These are phyloP conservation scores for Prunella strophiata DNA, from an alignment of 2,797 vertebrate genomes.

Conservation along the genomic window DNA sequence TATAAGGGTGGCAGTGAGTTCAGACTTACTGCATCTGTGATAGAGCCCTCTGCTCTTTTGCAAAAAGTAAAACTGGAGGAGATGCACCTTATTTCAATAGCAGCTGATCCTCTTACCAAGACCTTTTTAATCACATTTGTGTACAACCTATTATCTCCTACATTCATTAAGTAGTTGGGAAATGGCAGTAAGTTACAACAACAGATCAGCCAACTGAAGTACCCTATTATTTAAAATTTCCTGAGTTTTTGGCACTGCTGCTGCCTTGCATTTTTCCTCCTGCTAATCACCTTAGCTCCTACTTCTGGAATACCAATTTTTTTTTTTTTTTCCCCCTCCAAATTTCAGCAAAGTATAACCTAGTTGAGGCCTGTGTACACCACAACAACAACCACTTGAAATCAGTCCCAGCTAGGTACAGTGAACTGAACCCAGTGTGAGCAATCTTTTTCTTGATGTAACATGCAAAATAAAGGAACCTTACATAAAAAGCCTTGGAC, in stretches of 20 bases:
- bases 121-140: neutral
- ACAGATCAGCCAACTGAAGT: neutral
- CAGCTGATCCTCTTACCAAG: neutral
- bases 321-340: neutral
- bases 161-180: neutral
- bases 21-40: neutral
- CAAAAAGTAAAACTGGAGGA: neutral
- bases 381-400: neutral
- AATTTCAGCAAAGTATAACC: neutral
- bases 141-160: neutral
- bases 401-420: neutral
- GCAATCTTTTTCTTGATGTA: neutral
- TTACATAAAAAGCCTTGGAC: constrained; percentile 95
- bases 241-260: neutral
- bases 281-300: neutral
- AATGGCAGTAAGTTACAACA: neutral
- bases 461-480: constrained; percentile 29
- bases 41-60: neutral
- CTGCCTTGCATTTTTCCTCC: neutral
- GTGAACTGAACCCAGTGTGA: neutral
- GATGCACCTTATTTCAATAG: neutral
- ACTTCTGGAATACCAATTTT: neutral
- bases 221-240: neutral
- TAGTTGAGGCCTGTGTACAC: neutral
- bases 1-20: neutral